Evolutionary conservation across 1,140 invertebrate genomes (phyloP), one percentile per base, ranked within the genome.

Genomic region (Teleopsis dalmanni): DNA sequence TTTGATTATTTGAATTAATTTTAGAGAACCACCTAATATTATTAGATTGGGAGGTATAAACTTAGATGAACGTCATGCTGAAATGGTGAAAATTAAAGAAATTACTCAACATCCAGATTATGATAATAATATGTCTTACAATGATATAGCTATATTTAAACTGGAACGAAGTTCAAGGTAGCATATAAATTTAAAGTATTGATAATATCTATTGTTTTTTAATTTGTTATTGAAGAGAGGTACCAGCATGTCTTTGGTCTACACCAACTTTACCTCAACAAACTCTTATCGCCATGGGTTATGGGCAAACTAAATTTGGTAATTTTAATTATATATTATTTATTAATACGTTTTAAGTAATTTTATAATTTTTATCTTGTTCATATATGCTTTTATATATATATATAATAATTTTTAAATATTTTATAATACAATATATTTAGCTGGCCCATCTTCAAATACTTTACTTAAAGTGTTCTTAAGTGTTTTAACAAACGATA

Each of bases 61-160:
- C 19, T 53, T 60, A 40, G 54, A 60, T 34, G 14, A 40, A 6
- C 25, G 33, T 8, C 29, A 42, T 1, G 31, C n/a, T 11, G 52
- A 59, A n/a, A 14, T 50, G 3, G 46, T 55, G n/a, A n/a, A 31
- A 16, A 72, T 79, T 6, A 44, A 55, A 13, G 54, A 56, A 31
- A 65, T 75, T 5, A 70, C 72, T 11, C 53, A 56, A 14, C 76
- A 79, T 69, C 76, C 75, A 2, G 44, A 73, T 8, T 78, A 76
- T 52, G 54, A 54, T 25, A 43, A 66, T 3, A 64, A 67, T 1
- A 55, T 47, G 10, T 62, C 72, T 33, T 80, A 81, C 57, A 60
- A 66, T 26, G 74, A 76, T 35, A 69, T 76, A 44, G 73, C 73
- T 1, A 25, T 76, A 1, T 42, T 76, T 10, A 57, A 70, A 52